phyloP scores from a whole-genome alignment of 2,113 vertebrate genomes.

The Perca fluviatilis region DNA sequence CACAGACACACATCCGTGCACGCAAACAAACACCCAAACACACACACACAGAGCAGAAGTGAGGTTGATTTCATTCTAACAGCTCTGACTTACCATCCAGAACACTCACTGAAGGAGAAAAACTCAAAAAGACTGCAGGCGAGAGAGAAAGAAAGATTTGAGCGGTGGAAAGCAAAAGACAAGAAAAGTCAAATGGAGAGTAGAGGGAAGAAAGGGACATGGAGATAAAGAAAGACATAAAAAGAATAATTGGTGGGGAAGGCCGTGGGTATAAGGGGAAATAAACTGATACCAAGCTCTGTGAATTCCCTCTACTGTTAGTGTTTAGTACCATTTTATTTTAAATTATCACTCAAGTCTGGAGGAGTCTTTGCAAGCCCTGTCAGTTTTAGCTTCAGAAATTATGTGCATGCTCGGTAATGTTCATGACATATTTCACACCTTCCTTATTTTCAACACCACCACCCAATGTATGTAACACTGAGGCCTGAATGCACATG shows the following conservation, averaged over 20 bases:
- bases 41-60: conserved; percentile 28
- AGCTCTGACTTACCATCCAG: conserved; percentile 63
- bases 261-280: not conserved
- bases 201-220: not conserved
- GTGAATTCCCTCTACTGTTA: not conserved
- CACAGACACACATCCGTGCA: conserved; percentile 20
- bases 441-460: not conserved
- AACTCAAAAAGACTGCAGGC: conserved; percentile 30
- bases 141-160: conserved; percentile 10
- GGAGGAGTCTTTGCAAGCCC: not conserved
- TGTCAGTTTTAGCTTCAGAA: conserved; percentile 6
- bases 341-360: not conserved
- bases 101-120: conserved; percentile 53
- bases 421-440: conserved; percentile 18
- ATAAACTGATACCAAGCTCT: conserved; percentile 10
- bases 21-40: not conserved
- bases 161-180: not conserved
- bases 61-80: conserved; percentile 59
- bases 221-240: not conserved
- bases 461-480: not conserved
- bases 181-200: conserved; percentile 22
- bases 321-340: not conserved
- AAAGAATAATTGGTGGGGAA: not conserved
- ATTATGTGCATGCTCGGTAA: not conserved
- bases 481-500: not conserved